Base-by-base conservation (phyloP, 2,113 vertebrate species). In the Clarias magur region DNA sequence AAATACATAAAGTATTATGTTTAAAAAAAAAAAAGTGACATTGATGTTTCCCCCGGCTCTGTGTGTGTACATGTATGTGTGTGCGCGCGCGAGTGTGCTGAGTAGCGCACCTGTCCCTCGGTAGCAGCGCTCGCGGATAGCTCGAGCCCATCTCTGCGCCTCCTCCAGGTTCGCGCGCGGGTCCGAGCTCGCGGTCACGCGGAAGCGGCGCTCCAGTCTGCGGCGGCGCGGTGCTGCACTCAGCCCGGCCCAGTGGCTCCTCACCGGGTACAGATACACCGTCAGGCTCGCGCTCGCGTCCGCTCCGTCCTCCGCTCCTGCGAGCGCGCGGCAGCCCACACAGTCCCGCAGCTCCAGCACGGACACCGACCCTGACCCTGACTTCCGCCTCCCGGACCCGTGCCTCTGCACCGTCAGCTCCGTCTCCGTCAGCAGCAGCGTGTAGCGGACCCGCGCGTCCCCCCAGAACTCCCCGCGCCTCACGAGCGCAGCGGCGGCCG, bases 141-240 rank as follows among this genome's bases (percentile, higher is more conserved):
- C 91, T 6, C 91, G 86, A 86, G 93, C 93, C 95, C 95, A 95
- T 81, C 91, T 94, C 90, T 94, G 91, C 2, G 95, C 94, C 89
- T 94, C 94, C 62, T 93, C 92, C 89, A 94, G 93, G 91, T 95
- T 94, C 2, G 84, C 86, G 60, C 84, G 80, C 62, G 93, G 72
- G 82, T 95, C 94, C 80, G 91, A 91, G 15, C 91, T 88, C 53
- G 65, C 38, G 0, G 84, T 42, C n/a, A 95, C 89, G 4, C 93
- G 91, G 80, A 95, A 95, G 78, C 93, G 88, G 54, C 91, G 93
- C 89, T 94, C 94, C 70, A 92, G 88, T 89, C 94, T 91, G 62
- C 92, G 93, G 57, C 94, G 90, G 10, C 56, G 16, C 56, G 56
- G 79, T 7, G 92, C 89, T 8, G 82, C 53, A 9, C 91, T 91